Base-by-base conservation (phyloP, 2,113 vertebrate species). In the Apodemus speciosus region DNA sequence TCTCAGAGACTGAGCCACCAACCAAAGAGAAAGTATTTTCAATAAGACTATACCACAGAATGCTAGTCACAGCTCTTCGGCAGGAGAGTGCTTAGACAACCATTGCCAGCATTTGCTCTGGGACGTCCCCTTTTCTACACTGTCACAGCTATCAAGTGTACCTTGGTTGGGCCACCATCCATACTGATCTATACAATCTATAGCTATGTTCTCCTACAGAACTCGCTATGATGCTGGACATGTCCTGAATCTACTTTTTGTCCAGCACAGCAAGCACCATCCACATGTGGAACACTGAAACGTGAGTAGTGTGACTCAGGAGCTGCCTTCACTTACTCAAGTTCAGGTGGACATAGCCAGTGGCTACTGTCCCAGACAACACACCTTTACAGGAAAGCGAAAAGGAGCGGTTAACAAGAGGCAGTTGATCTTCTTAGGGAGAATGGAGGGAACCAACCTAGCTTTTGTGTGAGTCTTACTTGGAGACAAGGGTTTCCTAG, bases 391-490 rank as follows among this genome's bases (percentile, higher is more conserved):
- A 2, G 53, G 76, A 25, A 38, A 25, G 35, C 14, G 35, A 58
- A 58, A 58, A n/a, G 49, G 32, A 53, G 21, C 25, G 21, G 77
- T n/a, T 80, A 9, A 25, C 53, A 58, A n/a, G 51, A 38, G 53
- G 35, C 53, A 58, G 53, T 25, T 21, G 3, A 30, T n/a, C 9
- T 1, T 79, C 20, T 23, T 79, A 56, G 32, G 76, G 76, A n/a
- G 32, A 53, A n/a, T 9, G 32, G 76, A 79, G 49, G 4, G 32
- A 89, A 53, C 15, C 76, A 53, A 7, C 71, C 30, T 32, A 46
- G 84, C 32, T 88, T 81, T 32, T 40, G 51, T 68, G 32, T 64
- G 56, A 94, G 32, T 85, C 56, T 92, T 60, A 56, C 20, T 92
- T n/a, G 87, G 58, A 13, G 66, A 30, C 5, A 21, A 58, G 0